Evolutionary conservation across 2,888 invertebrate genomes (phyloP).

Genomic region (Dysmachus trigonus): DNA sequence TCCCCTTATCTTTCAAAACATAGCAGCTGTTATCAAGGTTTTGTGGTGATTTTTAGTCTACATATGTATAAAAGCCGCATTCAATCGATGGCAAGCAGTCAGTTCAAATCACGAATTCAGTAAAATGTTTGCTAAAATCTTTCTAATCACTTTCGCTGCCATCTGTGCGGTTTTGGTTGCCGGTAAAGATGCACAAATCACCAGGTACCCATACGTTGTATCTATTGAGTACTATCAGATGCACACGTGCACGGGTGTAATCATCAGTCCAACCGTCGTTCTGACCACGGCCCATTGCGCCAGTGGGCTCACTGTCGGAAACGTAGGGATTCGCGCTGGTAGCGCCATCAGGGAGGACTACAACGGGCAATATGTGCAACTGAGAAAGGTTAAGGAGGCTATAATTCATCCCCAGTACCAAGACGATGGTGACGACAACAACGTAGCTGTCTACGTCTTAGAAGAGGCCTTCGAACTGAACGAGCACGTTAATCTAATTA

Average conservation of each 20-base stretch:
- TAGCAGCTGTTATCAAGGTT: not conserved
- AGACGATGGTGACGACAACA: not conserved
- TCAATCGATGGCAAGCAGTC: not conserved
- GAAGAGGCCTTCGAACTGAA: not conserved
- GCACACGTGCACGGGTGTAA: not conserved
- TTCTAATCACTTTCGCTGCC: not conserved
- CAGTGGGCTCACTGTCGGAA: not conserved
- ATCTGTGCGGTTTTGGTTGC: not conserved
- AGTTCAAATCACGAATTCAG: not conserved
- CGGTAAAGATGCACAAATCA: not conserved
- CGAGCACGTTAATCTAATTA: not conserved
- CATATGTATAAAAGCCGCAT: not conserved
- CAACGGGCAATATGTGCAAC: not conserved
- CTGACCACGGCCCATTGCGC: not conserved
- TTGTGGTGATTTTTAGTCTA: not conserved
- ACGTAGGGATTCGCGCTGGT: not conserved
- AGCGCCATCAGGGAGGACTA: not conserved
- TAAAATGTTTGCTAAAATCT: not conserved
- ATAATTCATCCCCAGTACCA: not conserved
- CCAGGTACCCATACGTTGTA: not conserved
- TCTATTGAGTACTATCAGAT: not conserved
- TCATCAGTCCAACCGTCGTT: not conserved
- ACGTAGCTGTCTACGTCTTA: not conserved
- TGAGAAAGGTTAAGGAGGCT: not conserved
- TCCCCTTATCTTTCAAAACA: not conserved